Evolutionary conservation across 2,888 invertebrate genomes (phyloP).

Genomic region (Thalpophila matura): DNA sequence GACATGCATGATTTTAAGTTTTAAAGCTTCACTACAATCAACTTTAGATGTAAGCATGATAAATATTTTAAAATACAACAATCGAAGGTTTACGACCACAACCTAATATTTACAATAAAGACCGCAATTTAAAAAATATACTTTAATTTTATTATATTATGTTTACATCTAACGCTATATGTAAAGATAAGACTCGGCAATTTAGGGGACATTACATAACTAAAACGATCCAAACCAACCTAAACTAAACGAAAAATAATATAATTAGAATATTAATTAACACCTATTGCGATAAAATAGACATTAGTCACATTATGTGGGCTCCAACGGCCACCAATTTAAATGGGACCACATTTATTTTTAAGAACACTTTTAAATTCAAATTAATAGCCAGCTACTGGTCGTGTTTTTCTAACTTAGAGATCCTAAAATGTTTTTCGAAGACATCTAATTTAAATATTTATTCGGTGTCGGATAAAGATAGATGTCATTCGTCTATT

Average conservation of each 20-base stretch:
- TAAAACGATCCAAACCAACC: slow-evolving; percentile 14
- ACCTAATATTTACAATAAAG: slow-evolving; percentile 12
- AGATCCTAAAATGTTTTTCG: slow-evolving; percentile 58
- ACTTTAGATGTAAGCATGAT: no score
- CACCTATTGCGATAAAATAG: slow-evolving; percentile 57
- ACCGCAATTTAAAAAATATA: background rate
- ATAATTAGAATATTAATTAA: slow-evolving; percentile 58
- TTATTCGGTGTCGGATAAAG: slow-evolving; percentile 76
- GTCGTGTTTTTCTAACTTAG: slow-evolving; percentile 48
- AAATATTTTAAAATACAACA: background rate
- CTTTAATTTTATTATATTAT: slow-evolving; percentile 27
- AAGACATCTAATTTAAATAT: slow-evolving; percentile 69
- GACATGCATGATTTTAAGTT: no score
- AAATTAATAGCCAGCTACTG: slow-evolving; percentile 62
- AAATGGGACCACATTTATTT: slow-evolving; percentile 57
- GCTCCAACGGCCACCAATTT: slow-evolving; percentile 45
- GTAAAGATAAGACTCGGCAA: slow-evolving; percentile 38
- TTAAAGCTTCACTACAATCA: no score
- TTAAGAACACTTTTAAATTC: slow-evolving; percentile 60
- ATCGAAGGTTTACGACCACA: background rate
- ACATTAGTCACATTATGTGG: slow-evolving; percentile 57
- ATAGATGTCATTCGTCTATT: slow-evolving; percentile 81
- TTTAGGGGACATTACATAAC: slow-evolving; percentile 17
- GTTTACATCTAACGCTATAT: slow-evolving; percentile 32
- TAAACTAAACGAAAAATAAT: slow-evolving; percentile 31